Conservation (phyloP, 2,113 vertebrate genomes). For the Bubo blakistoni region DNA sequence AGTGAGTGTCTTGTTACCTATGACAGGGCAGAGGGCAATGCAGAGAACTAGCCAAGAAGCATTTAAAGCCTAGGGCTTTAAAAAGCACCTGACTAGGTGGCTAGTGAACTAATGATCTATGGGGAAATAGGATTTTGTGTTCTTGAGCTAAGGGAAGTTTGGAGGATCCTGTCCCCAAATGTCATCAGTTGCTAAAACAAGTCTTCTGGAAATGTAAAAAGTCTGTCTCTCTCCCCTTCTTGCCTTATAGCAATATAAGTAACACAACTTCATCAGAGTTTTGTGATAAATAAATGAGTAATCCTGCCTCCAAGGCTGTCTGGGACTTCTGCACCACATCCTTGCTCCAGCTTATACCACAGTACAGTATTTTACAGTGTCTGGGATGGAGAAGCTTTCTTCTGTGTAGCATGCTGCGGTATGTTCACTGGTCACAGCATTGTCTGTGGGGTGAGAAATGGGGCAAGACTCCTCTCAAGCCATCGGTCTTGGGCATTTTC, state of each 20-base stretch:
- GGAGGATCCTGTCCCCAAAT: not conserved
- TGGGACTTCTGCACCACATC: not conserved
- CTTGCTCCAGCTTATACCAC: slow-evolving; percentile 15
- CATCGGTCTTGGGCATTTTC: not conserved
- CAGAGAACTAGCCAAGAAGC: not conserved
- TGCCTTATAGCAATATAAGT: not conserved
- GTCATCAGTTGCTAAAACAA: not conserved
- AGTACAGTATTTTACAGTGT: not conserved
- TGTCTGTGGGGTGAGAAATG: not conserved
- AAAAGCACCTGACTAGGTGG: not conserved
- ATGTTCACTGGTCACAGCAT: not conserved
- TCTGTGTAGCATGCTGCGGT: not conserved
- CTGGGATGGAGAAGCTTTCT: not conserved
- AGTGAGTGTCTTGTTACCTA: not conserved
- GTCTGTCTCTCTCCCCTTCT: not conserved
- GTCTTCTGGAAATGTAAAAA: not conserved
- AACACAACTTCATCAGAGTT: not conserved
- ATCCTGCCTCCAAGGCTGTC: slow-evolving; percentile 30
- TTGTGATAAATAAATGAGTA: slow-evolving; percentile 22
- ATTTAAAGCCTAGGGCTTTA: not conserved
- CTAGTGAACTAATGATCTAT: not conserved
- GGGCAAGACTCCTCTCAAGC: not conserved
- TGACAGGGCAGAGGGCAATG: not conserved
- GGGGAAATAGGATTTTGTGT: not conserved
- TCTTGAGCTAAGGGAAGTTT: not conserved